These are phyloP conservation scores for Tachysurus vachellii DNA, from an alignment of 2,113 vertebrate genomes.

Conservation along the genomic window DNA sequence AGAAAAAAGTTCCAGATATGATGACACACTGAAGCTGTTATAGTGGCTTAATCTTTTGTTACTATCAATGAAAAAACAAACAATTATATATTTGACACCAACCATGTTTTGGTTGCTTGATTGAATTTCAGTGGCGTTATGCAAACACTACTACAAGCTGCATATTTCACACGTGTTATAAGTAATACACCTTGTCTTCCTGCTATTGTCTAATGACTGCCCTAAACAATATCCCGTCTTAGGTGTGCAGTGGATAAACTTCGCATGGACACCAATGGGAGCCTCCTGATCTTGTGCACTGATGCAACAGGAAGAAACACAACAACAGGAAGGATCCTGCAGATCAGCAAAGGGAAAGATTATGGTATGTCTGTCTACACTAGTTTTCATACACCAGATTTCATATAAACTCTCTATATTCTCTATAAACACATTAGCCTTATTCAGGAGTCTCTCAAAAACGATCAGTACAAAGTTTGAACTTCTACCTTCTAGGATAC, in stretches of 20 bases:
- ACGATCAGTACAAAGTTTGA: not conserved
- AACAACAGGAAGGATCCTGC: slow-evolving; percentile 89
- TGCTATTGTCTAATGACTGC: not conserved
- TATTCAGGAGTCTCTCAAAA: not conserved
- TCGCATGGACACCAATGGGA: slow-evolving; percentile 82
- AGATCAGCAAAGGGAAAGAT: slow-evolving; percentile 92
- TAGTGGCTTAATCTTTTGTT: not conserved
- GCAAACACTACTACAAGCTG: not conserved
- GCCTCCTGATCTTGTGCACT: slow-evolving; percentile 91
- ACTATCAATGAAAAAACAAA: not conserved
- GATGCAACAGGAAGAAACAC: slow-evolving; percentile 90
- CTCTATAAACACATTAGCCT: not conserved
- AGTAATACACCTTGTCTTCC: slow-evolving; percentile 46
- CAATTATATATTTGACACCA: not conserved
- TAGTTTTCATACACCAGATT: not conserved
- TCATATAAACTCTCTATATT: not conserved
- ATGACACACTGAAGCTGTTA: not conserved
- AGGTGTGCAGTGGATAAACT: slow-evolving; percentile 93
- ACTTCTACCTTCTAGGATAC: not conserved
- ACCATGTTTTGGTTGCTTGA: not conserved
- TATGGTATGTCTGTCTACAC: slow-evolving; percentile 82
- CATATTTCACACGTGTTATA: not conserved
- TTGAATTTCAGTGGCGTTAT: not conserved
- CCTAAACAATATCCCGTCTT: slow-evolving; percentile 39
- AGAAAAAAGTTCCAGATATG: not conserved